Base-by-base conservation (phyloP, 2,113 vertebrate genomes). In the Myrmecophaga tridactyla region DNA sequence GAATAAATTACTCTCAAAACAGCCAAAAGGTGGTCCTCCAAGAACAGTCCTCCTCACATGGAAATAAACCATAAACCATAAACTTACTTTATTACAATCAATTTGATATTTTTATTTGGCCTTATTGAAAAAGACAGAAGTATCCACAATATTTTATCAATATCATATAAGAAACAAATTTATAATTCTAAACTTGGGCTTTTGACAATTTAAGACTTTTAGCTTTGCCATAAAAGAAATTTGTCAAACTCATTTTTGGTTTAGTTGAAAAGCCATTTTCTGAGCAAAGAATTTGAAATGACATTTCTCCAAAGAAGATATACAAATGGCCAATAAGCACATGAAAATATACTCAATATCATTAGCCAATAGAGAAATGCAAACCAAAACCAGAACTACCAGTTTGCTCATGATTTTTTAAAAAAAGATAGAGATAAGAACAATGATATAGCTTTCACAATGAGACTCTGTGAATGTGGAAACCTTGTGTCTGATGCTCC, bases 101-200 rank as follows among this genome's bases (percentile, higher is more conserved):
- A 86, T 87, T 25, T 86, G 29, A 76, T 62, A 56, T 56, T 48
- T 91, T 51, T 70, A 92, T 82, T 81, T 86, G 17, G 43, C 12
- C 20, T 85, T 70, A 76, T 4, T 46, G 36, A 93, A 94, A 92
- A 62, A 75, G 21, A 39, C 8, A 84, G 48, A 11, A 87, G 53
- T 60, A 69, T 4, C 27, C 39, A 75, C 39, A 91, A 78, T 48
- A 82, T 90, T 90, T 4, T 87, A 51, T 67, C 31, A 56, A 10
- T 86, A 76, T 70, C 31, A 60, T 92, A 23, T 56, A 73, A 91
- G 31, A 93, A 84, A 31, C 23, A 46, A 86, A 83, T 51, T 65
- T 93, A 39, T 34, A 85, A 67, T 43, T 92, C 43, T 63, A 51
- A 92, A 92, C 60, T 92, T 85, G 48, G 29, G 41, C 89, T 83